Evolutionary conservation across 2,888 invertebrate genomes (phyloP), one percentile per base, ranked within the genome.

Genomic region (Steinernema hermaphroditum): DNA sequence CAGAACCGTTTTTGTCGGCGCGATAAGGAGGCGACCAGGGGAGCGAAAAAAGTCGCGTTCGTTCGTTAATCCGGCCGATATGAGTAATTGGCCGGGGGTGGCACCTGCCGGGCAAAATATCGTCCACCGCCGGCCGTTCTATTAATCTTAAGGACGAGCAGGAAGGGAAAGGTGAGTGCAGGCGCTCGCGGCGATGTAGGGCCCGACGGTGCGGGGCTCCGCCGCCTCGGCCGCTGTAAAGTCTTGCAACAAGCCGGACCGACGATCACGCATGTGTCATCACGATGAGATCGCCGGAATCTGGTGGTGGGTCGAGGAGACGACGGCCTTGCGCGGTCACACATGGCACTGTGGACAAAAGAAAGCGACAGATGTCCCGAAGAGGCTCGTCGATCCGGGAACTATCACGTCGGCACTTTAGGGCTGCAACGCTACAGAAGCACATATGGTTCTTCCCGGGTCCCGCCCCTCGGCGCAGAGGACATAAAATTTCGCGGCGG

Each of bases 11-110:
- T 37, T 70, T 6, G 37, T 57, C 54, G 32, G 29, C 43, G 50
- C 24, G 62, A 62, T 62, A 62, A 62, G 62, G 50, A 22, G 24
- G 68, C 9, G 27, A 34, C 8, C 32, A 41, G 62, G 8, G 75
- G 72, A 12, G 75, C 70, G 69, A 73, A 78, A 4, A 75, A 80
- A 19, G 78, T 78, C 69, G 77, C 77, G 72, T 24, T n/a, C 80
- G 49, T 34, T 78, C 78, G 43, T 46, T 70, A 50, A 22, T 50
- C 50, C 22, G 24, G 22, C 32, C 62, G 54, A 72, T 68, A 34
- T 62, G 68, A 9, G 37, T 46, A 50, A 74, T 72, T 34, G 70
- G 71, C 70, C 37, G 44, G 54, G 27, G 32, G 24, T 37, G 27
- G 37, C 43, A 19, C 69, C 37, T 19, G 68, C 57, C 27, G 57